These are phyloP conservation scores for Nesidiocoris tenuis DNA, from an alignment of 2,888 invertebrate genomes.

Conservation along the genomic window DNA sequence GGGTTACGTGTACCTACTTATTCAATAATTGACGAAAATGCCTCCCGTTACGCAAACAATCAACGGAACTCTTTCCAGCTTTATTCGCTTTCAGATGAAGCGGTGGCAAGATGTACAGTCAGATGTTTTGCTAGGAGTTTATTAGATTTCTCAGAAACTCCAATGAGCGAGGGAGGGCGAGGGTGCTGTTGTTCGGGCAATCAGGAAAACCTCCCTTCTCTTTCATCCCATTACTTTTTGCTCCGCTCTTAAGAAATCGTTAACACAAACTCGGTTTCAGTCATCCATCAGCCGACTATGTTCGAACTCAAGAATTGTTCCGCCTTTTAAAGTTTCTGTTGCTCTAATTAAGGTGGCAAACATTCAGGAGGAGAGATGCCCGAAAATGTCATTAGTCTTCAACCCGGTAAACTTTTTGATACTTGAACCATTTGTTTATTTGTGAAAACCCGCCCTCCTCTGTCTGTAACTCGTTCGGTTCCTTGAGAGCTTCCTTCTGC, in stretches of 20 bases:
- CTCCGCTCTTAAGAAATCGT: conserved; percentile 26
- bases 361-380: conserved; percentile 27
- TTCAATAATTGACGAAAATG: too few species aligned
- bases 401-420: conserved; percentile 24
- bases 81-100: neutral
- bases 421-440: conserved; percentile 33
- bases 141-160: conserved; percentile 24
- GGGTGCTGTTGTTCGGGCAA: conserved; percentile 35
- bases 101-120: neutral
- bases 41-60: too few species aligned
- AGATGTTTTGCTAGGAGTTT: conserved; percentile 30
- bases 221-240: neutral
- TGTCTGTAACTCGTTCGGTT: neutral
- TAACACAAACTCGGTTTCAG: conserved; percentile 33
- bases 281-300: conserved; percentile 36
- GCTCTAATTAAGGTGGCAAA: conserved; percentile 40
- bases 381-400: conserved; percentile 37
- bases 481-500: neutral
- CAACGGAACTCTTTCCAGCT: neutral
- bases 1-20: too few species aligned
- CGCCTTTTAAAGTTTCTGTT: conserved; percentile 35
- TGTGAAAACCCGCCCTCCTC: neutral
- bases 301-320: conserved; percentile 27
- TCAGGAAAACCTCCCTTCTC: conserved; percentile 22
- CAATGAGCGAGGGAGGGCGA: conserved; percentile 30